Evolutionary conservation across 2,888 invertebrate species (phyloP).

Genomic region (Tromatobia lineatoria): DNA sequence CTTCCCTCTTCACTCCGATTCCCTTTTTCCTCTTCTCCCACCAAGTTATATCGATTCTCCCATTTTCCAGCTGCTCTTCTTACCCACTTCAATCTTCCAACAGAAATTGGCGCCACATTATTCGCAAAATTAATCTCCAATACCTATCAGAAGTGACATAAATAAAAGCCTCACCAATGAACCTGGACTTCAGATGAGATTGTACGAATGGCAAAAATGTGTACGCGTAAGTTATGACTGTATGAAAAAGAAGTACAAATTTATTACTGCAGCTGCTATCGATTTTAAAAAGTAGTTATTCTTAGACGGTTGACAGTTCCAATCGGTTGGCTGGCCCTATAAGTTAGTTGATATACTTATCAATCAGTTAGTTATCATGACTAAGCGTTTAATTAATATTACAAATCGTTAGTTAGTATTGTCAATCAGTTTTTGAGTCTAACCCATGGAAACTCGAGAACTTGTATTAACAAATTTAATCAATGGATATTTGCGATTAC

Average conservation of each 20-base stretch:
- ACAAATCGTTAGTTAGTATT: no score
- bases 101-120: conserved; percentile 38
- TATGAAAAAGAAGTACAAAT: not conserved
- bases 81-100: conserved; percentile 44
- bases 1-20: conserved; percentile 40
- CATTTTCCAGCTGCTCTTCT: conserved; percentile 54
- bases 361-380: no score
- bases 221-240: not conserved
- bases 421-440: no score
- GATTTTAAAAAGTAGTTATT: no score
- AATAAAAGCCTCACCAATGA: conserved; percentile 21
- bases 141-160: not conserved
- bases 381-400: no score
- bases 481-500: no score
- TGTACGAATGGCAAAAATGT: not conserved
- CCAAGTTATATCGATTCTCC: conserved; percentile 58
- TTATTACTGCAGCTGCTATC: no score
- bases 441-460: no score
- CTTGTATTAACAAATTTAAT: no score
- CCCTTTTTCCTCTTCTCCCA: conserved; percentile 42
- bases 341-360: no score
- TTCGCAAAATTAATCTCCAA: conserved; percentile 57
- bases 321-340: no score
- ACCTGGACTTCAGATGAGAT: not conserved
- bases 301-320: no score